Conservation (phyloP, 2,888 invertebrate species). For the Micoletzkya japonica region DNA sequence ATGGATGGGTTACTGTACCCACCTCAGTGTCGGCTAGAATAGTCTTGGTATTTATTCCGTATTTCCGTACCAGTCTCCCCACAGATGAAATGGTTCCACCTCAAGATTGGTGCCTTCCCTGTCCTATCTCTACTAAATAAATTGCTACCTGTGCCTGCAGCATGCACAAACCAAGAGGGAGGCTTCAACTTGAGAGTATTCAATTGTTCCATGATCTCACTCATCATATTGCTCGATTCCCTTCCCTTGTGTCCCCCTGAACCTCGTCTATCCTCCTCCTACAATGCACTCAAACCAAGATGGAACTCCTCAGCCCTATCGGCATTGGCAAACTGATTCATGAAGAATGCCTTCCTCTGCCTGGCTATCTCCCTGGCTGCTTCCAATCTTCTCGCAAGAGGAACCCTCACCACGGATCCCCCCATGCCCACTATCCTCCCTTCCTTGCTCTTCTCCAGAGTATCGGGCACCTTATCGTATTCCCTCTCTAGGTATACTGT, state of each 20-base stretch:
- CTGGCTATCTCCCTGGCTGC: not conserved
- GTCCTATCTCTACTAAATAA: not conserved
- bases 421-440: not conserved
- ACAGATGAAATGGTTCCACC: conserved; percentile 46
- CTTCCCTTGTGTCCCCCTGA: not conserved
- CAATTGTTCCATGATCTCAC: not conserved
- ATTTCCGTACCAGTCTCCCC: conserved; percentile 39
- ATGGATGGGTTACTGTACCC: not conserved
- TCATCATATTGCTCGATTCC: not conserved
- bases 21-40: conserved; percentile 39
- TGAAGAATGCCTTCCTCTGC: not conserved
- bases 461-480: not conserved
- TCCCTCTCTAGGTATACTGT: not conserved
- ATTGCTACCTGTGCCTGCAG: not conserved
- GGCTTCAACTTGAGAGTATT: too few species aligned
- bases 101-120: not conserved
- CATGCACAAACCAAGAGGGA: not conserved
- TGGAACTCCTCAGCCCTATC: not conserved
- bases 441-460: not conserved
- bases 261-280: not conserved
- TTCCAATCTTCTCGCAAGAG: not conserved
- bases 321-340: not conserved
- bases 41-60: conserved; percentile 35
- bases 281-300: not conserved
- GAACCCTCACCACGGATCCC: not conserved